These are phyloP conservation scores for Parauchenoglanis ngamensis DNA, from an alignment of 2,797 vertebrate genomes.

Conservation along the genomic window DNA sequence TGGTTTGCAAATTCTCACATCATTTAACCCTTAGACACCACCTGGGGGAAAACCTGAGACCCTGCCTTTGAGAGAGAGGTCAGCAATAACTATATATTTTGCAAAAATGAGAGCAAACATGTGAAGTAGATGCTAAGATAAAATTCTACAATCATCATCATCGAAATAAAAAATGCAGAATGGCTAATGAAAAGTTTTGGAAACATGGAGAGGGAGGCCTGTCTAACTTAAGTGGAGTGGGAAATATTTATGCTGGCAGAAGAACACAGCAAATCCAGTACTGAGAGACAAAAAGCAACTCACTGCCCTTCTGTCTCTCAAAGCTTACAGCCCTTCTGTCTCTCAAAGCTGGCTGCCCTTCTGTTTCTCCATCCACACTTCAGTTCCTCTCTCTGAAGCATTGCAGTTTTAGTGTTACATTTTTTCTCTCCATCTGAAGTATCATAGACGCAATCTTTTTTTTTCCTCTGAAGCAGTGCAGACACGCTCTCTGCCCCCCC, in stretches of 20 bases:
- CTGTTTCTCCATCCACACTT: neutral
- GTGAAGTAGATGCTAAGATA: neutral
- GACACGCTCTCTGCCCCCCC: neutral
- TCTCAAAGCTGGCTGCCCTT: neutral
- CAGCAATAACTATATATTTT: neutral
- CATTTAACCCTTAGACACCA: neutral
- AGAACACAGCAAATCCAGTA: neutral
- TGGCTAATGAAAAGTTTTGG: neutral
- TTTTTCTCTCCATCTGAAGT: neutral
- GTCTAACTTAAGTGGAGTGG: neutral
- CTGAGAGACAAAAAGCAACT: conserved; percentile 4
- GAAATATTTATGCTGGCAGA: conserved; percentile 1
- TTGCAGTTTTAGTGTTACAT: too few relatives aligned
- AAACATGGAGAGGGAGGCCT: neutral
- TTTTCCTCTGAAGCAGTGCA: neutral
- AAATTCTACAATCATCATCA: neutral
- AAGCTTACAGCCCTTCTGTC: neutral
- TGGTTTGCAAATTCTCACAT: neutral
- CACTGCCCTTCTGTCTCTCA: neutral
- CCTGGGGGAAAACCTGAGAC: neutral
- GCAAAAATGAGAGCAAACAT: neutral
- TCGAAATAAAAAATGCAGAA: too few relatives aligned
- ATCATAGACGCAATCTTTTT: neutral
- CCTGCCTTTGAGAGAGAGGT: too few relatives aligned
- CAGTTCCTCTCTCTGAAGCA: neutral